A percentile compares a stretch with the other conserved stretches of the same genome.
These are phyloP conservation scores for Leucania comma DNA, from an alignment of 2,888 invertebrate species.

Conservation along the genomic window DNA sequence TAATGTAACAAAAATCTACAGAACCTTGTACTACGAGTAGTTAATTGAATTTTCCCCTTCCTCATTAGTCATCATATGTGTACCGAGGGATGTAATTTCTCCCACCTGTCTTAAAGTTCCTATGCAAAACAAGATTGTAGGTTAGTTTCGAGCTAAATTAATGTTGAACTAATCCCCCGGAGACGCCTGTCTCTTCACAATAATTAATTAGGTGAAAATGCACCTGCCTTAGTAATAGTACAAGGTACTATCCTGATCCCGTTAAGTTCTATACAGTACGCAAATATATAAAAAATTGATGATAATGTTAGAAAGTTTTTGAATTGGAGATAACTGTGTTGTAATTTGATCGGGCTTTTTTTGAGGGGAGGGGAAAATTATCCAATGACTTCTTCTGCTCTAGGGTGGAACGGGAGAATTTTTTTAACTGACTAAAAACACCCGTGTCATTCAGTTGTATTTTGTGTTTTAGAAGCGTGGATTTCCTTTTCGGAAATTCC, in stretches of 20 bases:
- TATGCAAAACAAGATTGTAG: constrained; percentile 38
- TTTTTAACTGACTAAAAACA: too few species aligned
- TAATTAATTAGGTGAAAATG: constrained; percentile 57
- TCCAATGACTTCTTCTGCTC: too few species aligned
- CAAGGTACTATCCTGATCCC: constrained; percentile 22
- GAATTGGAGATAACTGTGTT: not conserved
- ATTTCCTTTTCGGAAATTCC: too few species aligned
- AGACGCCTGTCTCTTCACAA: constrained; percentile 40
- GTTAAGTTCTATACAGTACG: constrained; percentile 18
- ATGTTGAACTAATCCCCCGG: constrained; percentile 39
- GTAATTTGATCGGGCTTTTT: not conserved
- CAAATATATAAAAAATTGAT: constrained; percentile 23
- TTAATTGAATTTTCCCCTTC: not conserved
- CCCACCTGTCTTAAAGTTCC: constrained; percentile 9
- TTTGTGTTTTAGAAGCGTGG: too few species aligned
- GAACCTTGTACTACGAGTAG: too few species aligned
- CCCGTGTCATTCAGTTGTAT: too few species aligned
- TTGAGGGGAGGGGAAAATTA: too few species aligned
- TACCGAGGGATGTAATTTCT: not conserved
- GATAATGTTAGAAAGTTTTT: not conserved
- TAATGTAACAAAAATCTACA: too few species aligned
- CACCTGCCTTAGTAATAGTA: constrained; percentile 18
- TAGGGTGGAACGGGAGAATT: too few species aligned
- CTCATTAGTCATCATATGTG: not conserved
- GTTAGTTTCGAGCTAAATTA: constrained; percentile 40